phyloP scores from a whole-genome alignment of 1,140 invertebrate genomes.

The Scaptomyza hsui region DNA sequence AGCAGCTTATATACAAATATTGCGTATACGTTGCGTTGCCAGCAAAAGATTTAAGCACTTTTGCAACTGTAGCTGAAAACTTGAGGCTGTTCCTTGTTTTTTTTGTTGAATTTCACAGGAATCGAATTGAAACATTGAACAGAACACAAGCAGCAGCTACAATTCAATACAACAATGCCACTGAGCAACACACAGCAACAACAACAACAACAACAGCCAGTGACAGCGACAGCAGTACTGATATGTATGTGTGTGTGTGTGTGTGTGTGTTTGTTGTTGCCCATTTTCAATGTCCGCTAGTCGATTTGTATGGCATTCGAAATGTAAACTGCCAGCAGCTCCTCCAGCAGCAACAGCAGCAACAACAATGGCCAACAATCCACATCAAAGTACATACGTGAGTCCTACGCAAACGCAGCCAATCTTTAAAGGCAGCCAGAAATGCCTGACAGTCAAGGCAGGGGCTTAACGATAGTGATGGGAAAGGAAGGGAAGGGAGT shows the following conservation, averaged over 20 bases:
- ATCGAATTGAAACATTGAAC: constrained; percentile 74
- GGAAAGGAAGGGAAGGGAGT: not conserved
- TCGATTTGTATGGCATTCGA: constrained; percentile 77
- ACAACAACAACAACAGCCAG: constrained; percentile 32
- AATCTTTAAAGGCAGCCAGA: constrained; percentile 58
- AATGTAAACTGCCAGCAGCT: constrained; percentile 73
- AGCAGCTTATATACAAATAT: constrained; percentile 27
- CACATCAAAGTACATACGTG: constrained; percentile 72
- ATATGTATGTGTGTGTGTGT: constrained; percentile 36
- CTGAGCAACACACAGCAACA: constrained; percentile 36
- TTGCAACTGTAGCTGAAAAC: constrained; percentile 16
- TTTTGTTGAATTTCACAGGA: constrained; percentile 48
- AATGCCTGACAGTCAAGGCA: constrained; percentile 43
- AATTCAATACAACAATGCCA: constrained; percentile 71
- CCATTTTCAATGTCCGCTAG: constrained; percentile 68
- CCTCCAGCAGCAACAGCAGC: constrained; percentile 32
- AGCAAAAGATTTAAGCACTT: not conserved
- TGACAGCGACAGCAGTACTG: constrained; percentile 41
- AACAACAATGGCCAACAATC: constrained; percentile 64
- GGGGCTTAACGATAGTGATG: not conserved
- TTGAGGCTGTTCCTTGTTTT: not conserved
- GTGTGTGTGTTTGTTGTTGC: constrained; percentile 29
- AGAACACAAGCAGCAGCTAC: constrained; percentile 56
- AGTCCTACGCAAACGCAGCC: constrained; percentile 77
- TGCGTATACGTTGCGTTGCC: constrained; percentile 29